Base-by-base conservation (phyloP, 2,888 invertebrate species). In the Anorthoa munda region DNA sequence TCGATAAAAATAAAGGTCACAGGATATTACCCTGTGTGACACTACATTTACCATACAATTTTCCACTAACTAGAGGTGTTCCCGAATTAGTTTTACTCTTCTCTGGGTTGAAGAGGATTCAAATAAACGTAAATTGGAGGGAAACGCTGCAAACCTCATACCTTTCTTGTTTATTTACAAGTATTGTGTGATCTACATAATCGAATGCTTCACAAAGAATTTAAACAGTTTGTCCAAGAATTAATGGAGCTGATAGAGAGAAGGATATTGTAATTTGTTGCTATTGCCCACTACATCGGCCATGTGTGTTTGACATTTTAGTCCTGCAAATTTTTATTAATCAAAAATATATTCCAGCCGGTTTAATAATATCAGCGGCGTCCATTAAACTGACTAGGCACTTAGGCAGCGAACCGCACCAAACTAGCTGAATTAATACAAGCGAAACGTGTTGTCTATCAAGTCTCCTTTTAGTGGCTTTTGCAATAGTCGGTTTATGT, bases 401-500 rank as follows among this genome's bases (percentile, higher is more conserved):
- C 50, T 45, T 45, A 55, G 50, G 18, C 51, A 69, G 18, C 50
- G 46, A 76, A 60, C 53, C 56, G 31, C 70, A 69, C 23, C 60
- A 48, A 82, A 64, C 61, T 58, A 53, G 60, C 26, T 77, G 48
- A 58, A 70, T 61, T 56, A 76, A 65, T 61, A 69, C 17, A 60
- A 53, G 55, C 26, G 15, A 66, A 70, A 70, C 65, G 17, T 77
- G 77, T 79, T 71, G 66, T 64, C 46, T 55, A 72, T 66, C 66
- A 64, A 72, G 82, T 51, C 55, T 21, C 51, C 56, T 66, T 82
- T 66, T 72, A 82, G 63, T 59, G 50, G 18, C 48, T 77, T 79
- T 76, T 65, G 81, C 67, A 81, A 80, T 60, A 46, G 53, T 46
- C n/a, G 12, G n/a, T 63, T 66, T 55, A 59, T 70, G 21, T 63